Base-by-base conservation (phyloP, 2,888 invertebrate species). In the Nowickia ferox region DNA sequence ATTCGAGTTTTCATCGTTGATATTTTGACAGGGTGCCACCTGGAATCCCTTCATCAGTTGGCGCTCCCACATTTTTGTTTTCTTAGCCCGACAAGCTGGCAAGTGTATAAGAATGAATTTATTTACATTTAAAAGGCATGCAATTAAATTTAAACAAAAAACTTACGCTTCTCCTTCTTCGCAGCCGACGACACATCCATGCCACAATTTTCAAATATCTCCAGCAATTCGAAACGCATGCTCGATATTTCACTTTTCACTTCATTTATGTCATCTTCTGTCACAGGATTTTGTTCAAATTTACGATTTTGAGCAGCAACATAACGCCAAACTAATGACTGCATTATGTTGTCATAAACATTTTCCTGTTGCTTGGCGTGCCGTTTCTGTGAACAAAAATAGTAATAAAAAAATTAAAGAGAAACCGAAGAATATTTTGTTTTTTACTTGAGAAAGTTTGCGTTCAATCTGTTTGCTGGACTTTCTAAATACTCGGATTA, bases 251-350 rank as follows among this genome's bases (percentile, higher is more conserved):
- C 98, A 89, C 97, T 96, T 92, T 98, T 98, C 44, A 99, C 95
- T 93, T 98, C 98, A 90, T 98, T 98, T 84, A 99, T 94, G 90
- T 97, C 97, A 89, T 99, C 98, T 92, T 98, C 98, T 0, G 97
- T 98, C 0, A 98, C 98, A 0, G 96, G 95, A 71, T 96, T 96
- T 88, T 97, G 96, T 88, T 97, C 97, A 90, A 95, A 95, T 91
- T 96, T 96, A 59, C 97, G 94, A 90, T 98, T 98, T 94, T 96
- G 97, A 15, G 96, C 95, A 10, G 97, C 96, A 10, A 98, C 96
- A 93, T 98, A 98, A 0, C 98, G 95, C 96, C 98, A 98, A 40
- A 98, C 97, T 19, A 98, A 93, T 1, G 98, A 97, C 40, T 97
- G 94, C 96, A 98, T 98, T 2, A 98, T 98, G 0, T 96, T 95